Base-by-base conservation (phyloP, 2,888 invertebrate genomes). In the Brachylomia viminalis region DNA sequence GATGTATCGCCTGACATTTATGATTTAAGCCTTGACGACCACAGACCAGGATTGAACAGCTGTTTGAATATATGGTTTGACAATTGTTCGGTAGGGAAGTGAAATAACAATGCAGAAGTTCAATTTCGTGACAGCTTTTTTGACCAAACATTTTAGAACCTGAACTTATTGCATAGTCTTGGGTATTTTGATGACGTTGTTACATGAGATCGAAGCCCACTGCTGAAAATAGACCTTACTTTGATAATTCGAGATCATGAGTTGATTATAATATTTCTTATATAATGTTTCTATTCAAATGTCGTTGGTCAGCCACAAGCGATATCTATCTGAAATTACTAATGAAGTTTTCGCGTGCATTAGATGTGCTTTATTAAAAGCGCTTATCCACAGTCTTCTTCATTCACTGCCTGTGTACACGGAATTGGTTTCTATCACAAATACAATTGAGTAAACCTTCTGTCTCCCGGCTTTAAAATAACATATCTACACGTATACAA, bases 61-160 rank as follows among this genome's bases (percentile, higher is more conserved):
- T 68, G 59, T 66, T 75, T 2, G 45, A 68, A 75, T 33, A 58
- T 68, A 58, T 68, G 75, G 56, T 47, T 47, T 54, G 59, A 56
- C 27, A 52, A 70, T 42, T 71, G 47, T 13, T n/a, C n/a, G 11
- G 23, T 15, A 13, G 6, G 10, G 20, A 58, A 8, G 20, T 56
- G 20, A 2, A 20, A 33, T n/a, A n/a, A 64, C 8, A 62, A 45
- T 13, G 13, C 11, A 38, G 72, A 72, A 58, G 47, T 13, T 20
- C 20, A 56, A 38, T 2, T 67, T 47, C 2, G 33, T 58, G 1
- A 8, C 17, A 58, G 10, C 17, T 30, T 38, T 38, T 38, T 56
- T 27, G 27, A 27, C 58, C 30, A 8, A 4, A 65, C 17, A 56
- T 20, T 38, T 38, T 38, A 4, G 58, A 20, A 20, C 17, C 10